Percentiles rank a stretch among this genome's conserved stretches.
Conservation (phyloP, 2,888 invertebrate genomes). For the Sinelater perroti region DNA sequence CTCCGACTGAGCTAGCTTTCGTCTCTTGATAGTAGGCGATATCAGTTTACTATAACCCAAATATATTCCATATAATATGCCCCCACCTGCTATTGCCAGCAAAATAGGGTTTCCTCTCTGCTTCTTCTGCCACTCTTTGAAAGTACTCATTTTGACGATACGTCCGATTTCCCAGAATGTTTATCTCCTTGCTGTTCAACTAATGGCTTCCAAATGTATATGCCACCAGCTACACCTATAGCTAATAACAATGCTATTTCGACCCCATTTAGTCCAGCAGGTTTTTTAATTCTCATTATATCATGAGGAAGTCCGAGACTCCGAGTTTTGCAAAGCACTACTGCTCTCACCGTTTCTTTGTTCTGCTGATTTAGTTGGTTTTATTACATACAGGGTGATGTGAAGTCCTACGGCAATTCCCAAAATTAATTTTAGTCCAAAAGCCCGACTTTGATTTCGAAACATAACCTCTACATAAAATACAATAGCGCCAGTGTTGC, state of each 20-base stretch:
- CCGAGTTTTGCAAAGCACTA: neutral
- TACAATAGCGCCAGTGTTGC: no score
- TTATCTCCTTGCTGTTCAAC: neutral
- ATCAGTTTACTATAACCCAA: constrained; percentile 41
- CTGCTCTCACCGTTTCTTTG: neutral
- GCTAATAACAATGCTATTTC: constrained; percentile 52
- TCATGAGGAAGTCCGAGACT: neutral
- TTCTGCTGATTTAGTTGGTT: no score
- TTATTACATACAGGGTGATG: constrained; percentile 42
- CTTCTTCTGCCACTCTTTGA: constrained; percentile 38
- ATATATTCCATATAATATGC: constrained; percentile 40
- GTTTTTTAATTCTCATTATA: constrained; percentile 52
- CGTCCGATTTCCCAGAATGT: neutral
- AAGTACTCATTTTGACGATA: constrained; percentile 34
- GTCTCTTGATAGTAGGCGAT: constrained; percentile 44
- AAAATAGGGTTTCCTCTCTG: constrained; percentile 45
- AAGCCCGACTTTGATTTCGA: constrained; percentile 1
- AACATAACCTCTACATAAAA: constrained; percentile 23
- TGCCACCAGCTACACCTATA: constrained; percentile 54
- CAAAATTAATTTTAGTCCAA: constrained; percentile 39
- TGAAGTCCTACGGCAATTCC: constrained; percentile 45
- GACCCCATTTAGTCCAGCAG: constrained; percentile 50
- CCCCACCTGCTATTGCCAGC: constrained; percentile 42
- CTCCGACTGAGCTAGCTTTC: constrained; percentile 36
- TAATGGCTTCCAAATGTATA: constrained; percentile 60